Evolutionary conservation across 2,113 vertebrate species (phyloP), one percentile per base, ranked within the genome.

Genomic region (Trogon melanurus): DNA sequence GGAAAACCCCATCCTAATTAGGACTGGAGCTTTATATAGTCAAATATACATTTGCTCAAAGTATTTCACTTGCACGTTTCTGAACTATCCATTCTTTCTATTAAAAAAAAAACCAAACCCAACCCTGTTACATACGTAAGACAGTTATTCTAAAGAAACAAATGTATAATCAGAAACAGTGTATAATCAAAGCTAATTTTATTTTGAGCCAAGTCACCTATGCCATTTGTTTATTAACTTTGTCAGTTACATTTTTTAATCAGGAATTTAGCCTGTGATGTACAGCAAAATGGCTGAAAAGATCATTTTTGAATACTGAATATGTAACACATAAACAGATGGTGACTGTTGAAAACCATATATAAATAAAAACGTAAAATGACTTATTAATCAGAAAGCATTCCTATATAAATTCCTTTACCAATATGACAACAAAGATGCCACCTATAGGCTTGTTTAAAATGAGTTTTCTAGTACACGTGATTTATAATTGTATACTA

Each of bases 331-430:
- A 45, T 17, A 66, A 95, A 27, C 84, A 91, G 86, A 92, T 74
- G 69, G 76, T 80, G 13, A 78, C 72, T 73, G 54, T 66, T 88
- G 67, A 91, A 96, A 96, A 65, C 11, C 44, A 41, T 45, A 84
- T 71, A 80, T 73, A 94, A 91, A 91, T 91, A 80, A 88, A 41
- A 96, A 91, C 36, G 5, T 34, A 70, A 86, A 88, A 65, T 36
- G 90, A 45, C 8, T 69, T 44, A 57, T 48, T 88, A 44, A 83
- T 70, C 89, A 89, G 47, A 92, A 93, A 91, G 58, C 27, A 34
- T 66, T 67, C 2, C 3, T 32, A 25, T 51, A 71, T 60, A 81
- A 78, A 84, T 38, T 73, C 13, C 1, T 84, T 78, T 84, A 25
- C 72, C 58, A 81, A 51, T 56, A 72, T 61, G 48, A 27, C 50